Base-by-base conservation (phyloP, 2,797 vertebrate species). In the Arctocebus calabarensis region DNA sequence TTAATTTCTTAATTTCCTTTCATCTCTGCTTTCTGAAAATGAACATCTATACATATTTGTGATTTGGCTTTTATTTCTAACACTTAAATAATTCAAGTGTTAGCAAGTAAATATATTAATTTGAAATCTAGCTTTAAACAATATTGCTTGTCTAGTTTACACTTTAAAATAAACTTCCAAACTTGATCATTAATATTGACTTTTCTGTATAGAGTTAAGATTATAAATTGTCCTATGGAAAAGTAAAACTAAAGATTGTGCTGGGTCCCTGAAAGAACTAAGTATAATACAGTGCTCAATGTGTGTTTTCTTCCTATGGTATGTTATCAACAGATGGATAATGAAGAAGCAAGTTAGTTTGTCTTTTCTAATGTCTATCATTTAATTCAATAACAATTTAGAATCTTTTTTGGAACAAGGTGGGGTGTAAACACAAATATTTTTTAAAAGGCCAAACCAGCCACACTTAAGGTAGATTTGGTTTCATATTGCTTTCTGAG, bases 291-390 rank as follows among this genome's bases (percentile, higher is more conserved):
- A 91, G 84, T 64, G 84, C 19, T 73, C n/a, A 82, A 25, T 78
- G 52, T 89, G 32, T 59, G 71, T 90, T 94, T 97, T 96, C 81
- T 90, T 91, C n/a, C 40, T 74, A 37, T 66, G 45, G 16, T 79
- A 64, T 87, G 27, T 84, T 96, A 91, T 84, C 88, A 84, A 79
- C 66, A 89, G 48, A 48, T 92, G 83, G 78, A 94, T 86, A 95
- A 96, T 40, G 27, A 95, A 48, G 40, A 82, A 84, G 57, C 55
- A 92, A 97, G 95, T 91, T 75, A 59, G 96, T 95, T 61, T 94
- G 66, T 94, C 93, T 87, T 89, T 95, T 94, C 71, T 79, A 78
- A 55, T 40, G 55, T 70, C 73, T 90, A 84, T 66, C 62, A 55
- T 61, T 70, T 90, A 96, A 91, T 90, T 25, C 89, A 95, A 57